These are phyloP conservation scores for Anguilla marmorata DNA, from an alignment of 2,797 vertebrate genomes.

Conservation along the genomic window DNA sequence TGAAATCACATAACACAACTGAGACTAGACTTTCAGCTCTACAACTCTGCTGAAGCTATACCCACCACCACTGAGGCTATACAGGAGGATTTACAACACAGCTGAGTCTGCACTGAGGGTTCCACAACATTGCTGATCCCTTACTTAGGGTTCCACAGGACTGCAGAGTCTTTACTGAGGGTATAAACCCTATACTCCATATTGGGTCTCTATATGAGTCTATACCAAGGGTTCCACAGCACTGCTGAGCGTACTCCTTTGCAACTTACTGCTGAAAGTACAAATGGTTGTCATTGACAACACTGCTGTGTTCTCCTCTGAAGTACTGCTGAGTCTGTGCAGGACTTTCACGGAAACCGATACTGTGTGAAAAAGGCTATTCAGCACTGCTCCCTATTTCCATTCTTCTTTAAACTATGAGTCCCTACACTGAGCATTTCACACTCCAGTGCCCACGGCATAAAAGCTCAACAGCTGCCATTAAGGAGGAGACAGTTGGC, in stretches of 20 bases:
- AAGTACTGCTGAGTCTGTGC: neutral
- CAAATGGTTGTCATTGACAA: neutral
- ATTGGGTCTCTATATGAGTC: neutral
- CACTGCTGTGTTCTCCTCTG: neutral
- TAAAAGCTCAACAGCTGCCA: neutral
- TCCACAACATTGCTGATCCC: neutral
- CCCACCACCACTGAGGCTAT: neutral
- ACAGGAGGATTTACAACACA: neutral
- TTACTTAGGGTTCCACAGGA: neutral
- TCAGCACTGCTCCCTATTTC: neutral
- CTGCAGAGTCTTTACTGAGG: neutral
- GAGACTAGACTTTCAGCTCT: neutral
- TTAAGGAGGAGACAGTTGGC: neutral
- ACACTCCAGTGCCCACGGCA: neutral
- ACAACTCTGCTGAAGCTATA: neutral
- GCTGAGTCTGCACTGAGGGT: neutral
- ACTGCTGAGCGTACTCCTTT: neutral
- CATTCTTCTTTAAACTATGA: neutral
- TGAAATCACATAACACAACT: neutral
- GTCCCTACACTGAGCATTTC: neutral
- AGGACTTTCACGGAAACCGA: neutral
- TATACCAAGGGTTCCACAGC: neutral
- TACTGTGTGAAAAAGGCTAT: neutral
- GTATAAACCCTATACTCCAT: neutral
- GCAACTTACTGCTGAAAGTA: neutral